Evolutionary conservation across 2,113 vertebrate species (phyloP).

Genomic region (Rhinoptilus africanus): DNA sequence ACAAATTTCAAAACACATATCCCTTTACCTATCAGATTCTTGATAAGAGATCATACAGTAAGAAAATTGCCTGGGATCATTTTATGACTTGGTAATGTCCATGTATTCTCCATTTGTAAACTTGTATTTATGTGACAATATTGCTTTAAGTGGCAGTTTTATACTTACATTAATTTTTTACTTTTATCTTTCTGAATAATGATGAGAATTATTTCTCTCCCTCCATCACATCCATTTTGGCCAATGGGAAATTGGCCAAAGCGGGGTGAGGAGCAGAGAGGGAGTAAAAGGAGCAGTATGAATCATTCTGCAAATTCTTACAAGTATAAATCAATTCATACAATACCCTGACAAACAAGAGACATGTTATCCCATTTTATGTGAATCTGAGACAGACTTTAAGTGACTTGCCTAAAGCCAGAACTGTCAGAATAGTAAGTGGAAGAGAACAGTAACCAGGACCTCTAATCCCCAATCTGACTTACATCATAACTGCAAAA

Average conservation of each 20-base stretch:
- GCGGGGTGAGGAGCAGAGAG: fast-evolving
- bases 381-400: neutral
- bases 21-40: neutral
- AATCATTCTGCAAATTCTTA: neutral
- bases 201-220: neutral
- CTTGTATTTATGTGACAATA: neutral
- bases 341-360: neutral
- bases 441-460: neutral
- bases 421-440: neutral
- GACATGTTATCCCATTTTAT: neutral
- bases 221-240: neutral
- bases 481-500: neutral
- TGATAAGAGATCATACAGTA: neutral
- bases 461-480: neutral
- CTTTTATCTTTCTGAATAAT: neutral
- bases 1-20: neutral
- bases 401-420: neutral
- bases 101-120: neutral
- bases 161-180: neutral
- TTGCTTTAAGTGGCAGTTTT: neutral
- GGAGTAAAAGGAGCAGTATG: neutral
- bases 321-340: neutral
- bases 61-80: neutral
- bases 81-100: neutral
- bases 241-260: neutral